phyloP scores from a whole-genome alignment of 1,140 invertebrate genomes.

The Andricus grossulariae region DNA sequence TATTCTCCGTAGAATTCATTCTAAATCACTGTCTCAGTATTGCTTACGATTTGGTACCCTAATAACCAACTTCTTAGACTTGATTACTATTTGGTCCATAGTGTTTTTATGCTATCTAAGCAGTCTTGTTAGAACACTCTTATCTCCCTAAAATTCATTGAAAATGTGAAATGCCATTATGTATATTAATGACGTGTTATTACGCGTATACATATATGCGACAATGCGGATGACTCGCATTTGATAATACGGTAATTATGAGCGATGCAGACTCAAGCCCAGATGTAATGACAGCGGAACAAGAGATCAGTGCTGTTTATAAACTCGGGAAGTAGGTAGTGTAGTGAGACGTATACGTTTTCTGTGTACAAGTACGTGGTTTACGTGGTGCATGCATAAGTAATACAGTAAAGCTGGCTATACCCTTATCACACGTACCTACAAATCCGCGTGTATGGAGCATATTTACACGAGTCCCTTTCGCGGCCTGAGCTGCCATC shows the following conservation, averaged over 20 bases:
- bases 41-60: no score
- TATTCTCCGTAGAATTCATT: no score
- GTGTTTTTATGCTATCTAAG: no score
- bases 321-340: slow-evolving; percentile 47
- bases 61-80: no score
- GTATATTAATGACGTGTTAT: slow-evolving; percentile 12
- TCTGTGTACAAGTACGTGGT: slow-evolving; percentile 34
- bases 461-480: slow-evolving; percentile 2
- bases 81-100: no score
- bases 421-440: slow-evolving; percentile 38
- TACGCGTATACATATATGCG: neutral
- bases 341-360: slow-evolving; percentile 36
- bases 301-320: slow-evolving; percentile 44
- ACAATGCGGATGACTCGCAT: slow-evolving; percentile 32
- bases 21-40: no score
- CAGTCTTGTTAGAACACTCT: no score
- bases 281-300: neutral
- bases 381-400: slow-evolving; percentile 50
- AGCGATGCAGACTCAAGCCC: slow-evolving; percentile 2
- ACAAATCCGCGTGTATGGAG: neutral
- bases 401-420: slow-evolving; percentile 41
- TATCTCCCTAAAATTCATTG: neutral
- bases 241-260: slow-evolving; percentile 10
- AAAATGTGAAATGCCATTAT: neutral
- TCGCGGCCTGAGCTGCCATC: slow-evolving; percentile 1